These are phyloP conservation scores for Andrena haemorrhoa DNA, from an alignment of 2,888 invertebrate species.

Conservation along the genomic window DNA sequence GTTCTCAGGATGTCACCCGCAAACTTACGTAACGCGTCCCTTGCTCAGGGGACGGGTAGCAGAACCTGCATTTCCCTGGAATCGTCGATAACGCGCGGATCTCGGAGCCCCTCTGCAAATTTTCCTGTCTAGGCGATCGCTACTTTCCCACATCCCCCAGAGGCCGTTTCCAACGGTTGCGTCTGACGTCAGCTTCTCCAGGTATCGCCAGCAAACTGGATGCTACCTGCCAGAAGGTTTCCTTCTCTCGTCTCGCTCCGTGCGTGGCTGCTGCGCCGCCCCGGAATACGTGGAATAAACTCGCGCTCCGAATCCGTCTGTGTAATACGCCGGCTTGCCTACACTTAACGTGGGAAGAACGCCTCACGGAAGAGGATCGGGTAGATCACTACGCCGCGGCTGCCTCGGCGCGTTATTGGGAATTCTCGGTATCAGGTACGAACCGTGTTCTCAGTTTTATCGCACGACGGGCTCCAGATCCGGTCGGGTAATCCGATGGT, in stretches of 20 bases:
- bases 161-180: constrained; percentile 37
- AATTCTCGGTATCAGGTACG: constrained; percentile 35
- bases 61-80: constrained; percentile 9
- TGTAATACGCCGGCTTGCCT: constrained; percentile 39
- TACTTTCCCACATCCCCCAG: constrained; percentile 21
- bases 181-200: constrained; percentile 18
- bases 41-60: background rate
- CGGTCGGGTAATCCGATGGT: constrained; percentile 20
- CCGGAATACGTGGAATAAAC: constrained; percentile 33
- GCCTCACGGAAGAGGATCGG: constrained; percentile 31
- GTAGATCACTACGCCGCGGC: constrained; percentile 28
- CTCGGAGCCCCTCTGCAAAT: too few species aligned
- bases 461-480: constrained; percentile 3
- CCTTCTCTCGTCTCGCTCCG: background rate
- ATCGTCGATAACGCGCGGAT: background rate
- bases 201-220: constrained; percentile 24
- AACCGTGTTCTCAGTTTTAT: constrained; percentile 25
- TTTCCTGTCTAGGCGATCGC: background rate
- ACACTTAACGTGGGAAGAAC: constrained; percentile 62
- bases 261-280: background rate
- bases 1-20: constrained; percentile 15
- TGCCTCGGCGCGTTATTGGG: constrained; percentile 37
- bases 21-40: constrained; percentile 24
- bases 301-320: constrained; percentile 17
- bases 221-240: constrained; percentile 7